Evolutionary conservation across 2,113 vertebrate species (phyloP).

Genomic region (Morone saxatilis): DNA sequence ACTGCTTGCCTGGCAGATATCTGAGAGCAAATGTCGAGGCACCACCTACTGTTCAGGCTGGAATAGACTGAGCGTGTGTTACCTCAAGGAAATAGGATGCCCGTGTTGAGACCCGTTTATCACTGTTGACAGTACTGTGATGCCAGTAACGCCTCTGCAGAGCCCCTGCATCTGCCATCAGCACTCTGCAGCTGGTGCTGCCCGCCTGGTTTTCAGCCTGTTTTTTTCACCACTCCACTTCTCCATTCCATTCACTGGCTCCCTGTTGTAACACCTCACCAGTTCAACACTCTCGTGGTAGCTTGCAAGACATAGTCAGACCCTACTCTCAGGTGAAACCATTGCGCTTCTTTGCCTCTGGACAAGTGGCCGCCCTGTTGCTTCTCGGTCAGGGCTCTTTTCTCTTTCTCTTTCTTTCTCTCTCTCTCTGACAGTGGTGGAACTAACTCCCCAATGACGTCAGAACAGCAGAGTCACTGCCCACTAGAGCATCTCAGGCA

Average conservation of each 20-base stretch:
- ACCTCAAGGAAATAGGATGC: not conserved
- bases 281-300: too few species aligned
- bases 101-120: not conserved
- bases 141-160: too few species aligned
- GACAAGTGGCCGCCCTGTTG: not conserved
- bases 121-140: not conserved
- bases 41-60: not conserved
- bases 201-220: not conserved
- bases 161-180: not conserved
- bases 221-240: not conserved
- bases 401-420: too few species aligned
- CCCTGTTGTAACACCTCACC: not conserved
- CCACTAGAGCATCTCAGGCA: not conserved
- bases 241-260: not conserved
- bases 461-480: not conserved
- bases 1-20: not conserved
- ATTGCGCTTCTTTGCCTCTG: not conserved
- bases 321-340: not conserved
- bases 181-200: not conserved
- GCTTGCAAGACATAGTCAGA: not conserved
- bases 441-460: not conserved
- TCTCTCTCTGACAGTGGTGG: not conserved
- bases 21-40: not conserved
- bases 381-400: too few species aligned
- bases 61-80: not conserved